Evolutionary conservation across 2,888 invertebrate genomes (phyloP), one percentile per base, ranked within the genome.

Genomic region (Melangyna quadrimaculata): DNA sequence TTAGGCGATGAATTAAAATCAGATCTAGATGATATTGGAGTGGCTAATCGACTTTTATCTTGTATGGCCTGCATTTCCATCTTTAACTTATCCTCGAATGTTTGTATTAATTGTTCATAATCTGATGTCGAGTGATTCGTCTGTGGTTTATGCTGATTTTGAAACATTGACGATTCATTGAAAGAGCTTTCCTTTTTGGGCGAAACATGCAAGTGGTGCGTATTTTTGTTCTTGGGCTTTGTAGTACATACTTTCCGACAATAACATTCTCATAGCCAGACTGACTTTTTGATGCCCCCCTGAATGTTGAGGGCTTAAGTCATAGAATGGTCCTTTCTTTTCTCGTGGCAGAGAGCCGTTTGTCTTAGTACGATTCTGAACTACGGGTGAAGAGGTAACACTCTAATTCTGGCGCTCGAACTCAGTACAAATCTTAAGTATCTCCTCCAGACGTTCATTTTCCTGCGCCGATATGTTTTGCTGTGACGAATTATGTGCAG

Each of bases 391-490:
- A 1, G 91, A 91, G 19, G 91, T 91, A 8, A 91, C 89, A 87
- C 90, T 91, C 63, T 91, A 90, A 83, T 94, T 94, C 89, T 96
- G 96, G 0, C 91, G 88, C 91, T 98, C 98, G 90, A 98, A 98
- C 90, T 98, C 98, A 0, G 97, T 98, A 92, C 98, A 98, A 95
- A 98, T 97, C 89, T 95, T 96, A 1, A 98, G 93, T 89, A 98
- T 98, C 92, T 98, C 98, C 89, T 98, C 98, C n/a, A 98, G 93
- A 9, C 96, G 93, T 37, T 95, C 95, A 79, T 95, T 95, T 89
- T 96, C 96, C 2, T 88, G 88, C 0, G 87, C 29, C 3, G 84
- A 70, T 51, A 67, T 59, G 35, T 80, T 87, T 37, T 87, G 87
- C 29, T 73, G 82, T 1, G 86, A 86, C 43, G 82, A 86, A 9